Evolutionary conservation across 2,113 vertebrate species (phyloP), one percentile per base, ranked within the genome.

Genomic region (Sebastes schlegelii): DNA sequence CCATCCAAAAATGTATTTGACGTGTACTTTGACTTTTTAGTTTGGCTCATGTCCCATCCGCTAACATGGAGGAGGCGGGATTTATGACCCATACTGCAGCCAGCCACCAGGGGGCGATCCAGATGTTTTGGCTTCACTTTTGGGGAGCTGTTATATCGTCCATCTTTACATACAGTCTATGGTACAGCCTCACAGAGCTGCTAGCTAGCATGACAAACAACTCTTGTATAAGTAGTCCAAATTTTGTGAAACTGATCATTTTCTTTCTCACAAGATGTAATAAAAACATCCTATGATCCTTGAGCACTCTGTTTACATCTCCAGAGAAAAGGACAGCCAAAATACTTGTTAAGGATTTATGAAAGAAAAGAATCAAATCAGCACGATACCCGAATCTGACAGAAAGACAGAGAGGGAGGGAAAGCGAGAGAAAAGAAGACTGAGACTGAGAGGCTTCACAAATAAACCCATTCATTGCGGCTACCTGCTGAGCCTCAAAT

Each of bases 321-420:
- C 1, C 7, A 81, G n/a, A 83, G 68, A 85, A 67, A 64, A 70
- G 26, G 16, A 65, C 43, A 74, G 54, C 7, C 48, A 55, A 81
- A 69, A 79, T 51, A 43, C 48, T 70, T 43, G 49, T 63, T 65
- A 43, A 48, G 45, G 74, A 75, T 70, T 88, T 75, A 61, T 57
- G n/a, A 82, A 77, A 80, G 68, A 80, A 83, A 54, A 54, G 69
- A 64, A 81, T 81, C 69, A 79, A 85, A 85, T 77, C 55, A 55
- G 63, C 52, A 45, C 2, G 11, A 34, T 34, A 54, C 17, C 23
- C 7, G 73, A 75, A 83, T 61, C 60, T 79, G 77, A 86, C 51
- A 86, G 52, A 77, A 62, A 68, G 52, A 78, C 60, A 73, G 48
- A 49, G 34, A n/a, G 57, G 52, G 16, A 75, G 14, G 40, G 17